phyloP scores from a whole-genome alignment of 2,888 invertebrate species.

The Erpobdella octoculata region DNA sequence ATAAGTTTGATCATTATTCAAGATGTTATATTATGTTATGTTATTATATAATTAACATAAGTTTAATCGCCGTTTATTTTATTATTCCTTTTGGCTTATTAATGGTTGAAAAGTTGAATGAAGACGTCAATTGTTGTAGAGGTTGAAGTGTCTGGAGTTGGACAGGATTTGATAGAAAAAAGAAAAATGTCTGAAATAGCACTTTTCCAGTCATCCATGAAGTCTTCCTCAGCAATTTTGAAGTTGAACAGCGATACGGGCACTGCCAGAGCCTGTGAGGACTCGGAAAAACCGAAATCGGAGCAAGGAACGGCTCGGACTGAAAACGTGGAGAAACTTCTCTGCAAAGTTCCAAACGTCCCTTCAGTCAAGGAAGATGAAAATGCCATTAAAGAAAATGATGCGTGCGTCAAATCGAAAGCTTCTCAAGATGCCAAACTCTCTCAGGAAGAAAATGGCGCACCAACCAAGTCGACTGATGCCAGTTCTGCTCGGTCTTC shows the following conservation, averaged over 20 bases:
- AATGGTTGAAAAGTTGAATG: too few species aligned
- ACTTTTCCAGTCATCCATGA: conserved; percentile 24
- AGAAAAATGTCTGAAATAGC: conserved; percentile 22
- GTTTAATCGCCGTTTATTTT: too few species aligned
- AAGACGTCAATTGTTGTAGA: too few species aligned
- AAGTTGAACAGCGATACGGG: background rate
- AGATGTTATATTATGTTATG: too few species aligned
- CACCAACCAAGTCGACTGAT: too few species aligned
- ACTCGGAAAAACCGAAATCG: background rate
- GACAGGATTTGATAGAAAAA: conserved; percentile 19
- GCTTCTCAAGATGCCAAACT: background rate
- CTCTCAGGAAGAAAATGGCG: background rate
- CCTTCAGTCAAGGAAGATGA: too few species aligned
- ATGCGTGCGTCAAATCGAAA: background rate
- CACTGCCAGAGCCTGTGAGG: background rate
- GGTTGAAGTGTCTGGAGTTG: background rate
- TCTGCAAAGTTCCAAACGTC: too few species aligned
- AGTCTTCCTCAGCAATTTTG: background rate
- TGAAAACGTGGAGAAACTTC: background rate
- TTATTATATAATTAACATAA: too few species aligned
- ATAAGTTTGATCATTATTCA: too few species aligned
- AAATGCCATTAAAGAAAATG: too few species aligned
- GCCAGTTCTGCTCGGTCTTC: background rate
- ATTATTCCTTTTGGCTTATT: too few species aligned
- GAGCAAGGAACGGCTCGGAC: background rate